Evolutionary conservation across 2,797 vertebrate genomes (phyloP), one percentile per base, ranked within the genome.

Genomic region (Melanotaenia parkinsoni): DNA sequence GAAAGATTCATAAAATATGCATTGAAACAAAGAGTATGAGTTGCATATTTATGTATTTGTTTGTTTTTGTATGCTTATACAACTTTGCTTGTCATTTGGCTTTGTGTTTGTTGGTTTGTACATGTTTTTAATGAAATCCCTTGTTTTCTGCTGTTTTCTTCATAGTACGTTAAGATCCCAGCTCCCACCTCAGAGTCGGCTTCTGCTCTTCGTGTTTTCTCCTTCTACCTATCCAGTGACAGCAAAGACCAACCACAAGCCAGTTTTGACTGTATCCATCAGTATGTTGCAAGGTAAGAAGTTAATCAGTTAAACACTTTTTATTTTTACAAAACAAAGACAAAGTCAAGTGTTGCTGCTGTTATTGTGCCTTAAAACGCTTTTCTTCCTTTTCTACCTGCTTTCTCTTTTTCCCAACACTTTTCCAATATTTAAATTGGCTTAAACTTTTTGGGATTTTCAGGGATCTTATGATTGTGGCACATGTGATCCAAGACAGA

Each of bases 201-300:
- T 0, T 87, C 88, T 22, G 83, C 89, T 67, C 85, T 90, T 14
- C 94, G 92, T 4, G 81, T 96, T 67, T 96, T 97, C 84, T 91
- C 95, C 82, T 97, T 97, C 91, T 93, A 94, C 88, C 85, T 96
- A 78, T 97, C 96, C 77, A 94, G 92, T 18, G 95, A 95, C 93
- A 95, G 93, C 87, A 95, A 94, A 86, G 95, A 96, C 64, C 93
- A 95, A 54, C 91, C 93, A 37, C 94, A 94, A 74, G 95, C 94
- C 83, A 95, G 96, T 85, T 94, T 97, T 13, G 96, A 97, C 78
- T 96, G 95, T 12, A 88, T 95, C 74, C 94, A 91, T 82, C 96
- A 96, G 76, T 90, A 88, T 81, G 86, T 89, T 63, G 88, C 92
- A 26, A 91, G 93, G 95, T 96, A 88, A 73, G 86, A 3, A 20